Evolutionary conservation across 2,797 vertebrate genomes (phyloP).

Genomic region (Myotis vivesi): DNA sequence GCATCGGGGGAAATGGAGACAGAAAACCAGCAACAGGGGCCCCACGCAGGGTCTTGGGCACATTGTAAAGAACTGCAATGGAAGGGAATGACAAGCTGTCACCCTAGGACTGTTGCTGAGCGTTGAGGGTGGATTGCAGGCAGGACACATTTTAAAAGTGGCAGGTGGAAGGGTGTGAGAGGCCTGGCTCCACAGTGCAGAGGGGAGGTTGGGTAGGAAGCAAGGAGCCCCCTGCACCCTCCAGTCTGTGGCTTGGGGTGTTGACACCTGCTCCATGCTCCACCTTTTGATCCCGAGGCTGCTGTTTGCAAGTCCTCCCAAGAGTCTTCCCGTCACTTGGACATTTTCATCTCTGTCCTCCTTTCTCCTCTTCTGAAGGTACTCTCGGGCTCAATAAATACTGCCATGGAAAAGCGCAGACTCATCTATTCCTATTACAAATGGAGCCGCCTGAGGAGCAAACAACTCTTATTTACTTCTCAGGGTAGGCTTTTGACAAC

Average conservation of each 20-base stretch:
- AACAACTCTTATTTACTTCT: constrained; percentile 81
- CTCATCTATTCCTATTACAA: constrained; percentile 78
- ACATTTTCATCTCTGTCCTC: constrained; percentile 21
- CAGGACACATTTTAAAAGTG: too few relatives aligned
- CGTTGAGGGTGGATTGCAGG: not conserved
- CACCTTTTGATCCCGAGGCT: not conserved
- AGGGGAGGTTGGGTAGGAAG: rapidly evolving
- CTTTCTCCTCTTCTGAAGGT: constrained; percentile 45
- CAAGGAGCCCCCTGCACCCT: rapidly evolving
- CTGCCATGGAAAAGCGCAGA: constrained; percentile 50
- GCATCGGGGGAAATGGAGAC: rapidly evolving
- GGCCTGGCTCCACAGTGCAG: rapidly evolving
- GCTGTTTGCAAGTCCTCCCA: not conserved
- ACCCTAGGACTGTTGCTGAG: rapidly evolving
- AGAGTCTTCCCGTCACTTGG: not conserved
- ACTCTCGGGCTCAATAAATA: constrained; percentile 75
- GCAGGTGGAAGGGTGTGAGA: rapidly evolving
- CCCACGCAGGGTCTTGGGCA: not conserved
- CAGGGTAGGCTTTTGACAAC: constrained; percentile 74
- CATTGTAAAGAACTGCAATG: not conserved
- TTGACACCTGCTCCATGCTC: not conserved
- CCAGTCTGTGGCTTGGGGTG: rapidly evolving
- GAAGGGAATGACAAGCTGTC: too few relatives aligned
- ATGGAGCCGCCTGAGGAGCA: constrained; percentile 70
- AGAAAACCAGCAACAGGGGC: not conserved